These are phyloP conservation scores for Clarias pachynema DNA, from an alignment of 2,797 vertebrate genomes.

Conservation along the genomic window DNA sequence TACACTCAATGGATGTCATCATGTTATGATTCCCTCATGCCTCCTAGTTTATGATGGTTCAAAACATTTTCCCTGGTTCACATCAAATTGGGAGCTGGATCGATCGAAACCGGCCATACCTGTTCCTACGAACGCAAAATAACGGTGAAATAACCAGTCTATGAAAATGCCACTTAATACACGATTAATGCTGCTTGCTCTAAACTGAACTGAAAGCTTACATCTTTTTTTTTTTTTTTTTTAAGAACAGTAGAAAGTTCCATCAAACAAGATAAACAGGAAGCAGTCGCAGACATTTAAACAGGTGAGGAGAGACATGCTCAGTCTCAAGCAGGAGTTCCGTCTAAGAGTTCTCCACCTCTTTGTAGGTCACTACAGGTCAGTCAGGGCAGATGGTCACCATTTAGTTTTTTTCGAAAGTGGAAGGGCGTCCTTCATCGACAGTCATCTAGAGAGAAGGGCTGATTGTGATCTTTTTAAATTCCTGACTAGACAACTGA, in stretches of 20 bases:
- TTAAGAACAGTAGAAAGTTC: not conserved
- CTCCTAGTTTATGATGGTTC: too few relatives aligned
- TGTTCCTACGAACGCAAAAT: not conserved
- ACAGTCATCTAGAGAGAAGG: not conserved
- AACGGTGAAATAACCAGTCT: not conserved
- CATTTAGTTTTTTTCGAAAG: not conserved
- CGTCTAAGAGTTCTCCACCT: not conserved
- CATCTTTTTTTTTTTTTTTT: not conserved
- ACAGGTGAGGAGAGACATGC: not conserved
- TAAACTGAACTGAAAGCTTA: not conserved
- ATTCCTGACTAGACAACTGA: not conserved
- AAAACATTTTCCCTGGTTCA: not conserved
- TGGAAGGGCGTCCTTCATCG: not conserved
- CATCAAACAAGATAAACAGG: conserved; percentile 9
- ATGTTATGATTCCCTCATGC: too few relatives aligned
- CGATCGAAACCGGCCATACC: not conserved
- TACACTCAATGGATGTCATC: not conserved
- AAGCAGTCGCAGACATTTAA: not conserved
- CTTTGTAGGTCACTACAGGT: too few relatives aligned
- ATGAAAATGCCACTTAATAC: too few relatives aligned
- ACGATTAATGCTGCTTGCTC: too few relatives aligned
- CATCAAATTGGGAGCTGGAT: not conserved
- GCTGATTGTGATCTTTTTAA: not conserved
- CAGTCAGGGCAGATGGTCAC: not conserved
- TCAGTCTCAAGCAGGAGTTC: not conserved